Conservation (phyloP, 2,113 vertebrate genomes). For the Phylloscopus whistleri region DNA sequence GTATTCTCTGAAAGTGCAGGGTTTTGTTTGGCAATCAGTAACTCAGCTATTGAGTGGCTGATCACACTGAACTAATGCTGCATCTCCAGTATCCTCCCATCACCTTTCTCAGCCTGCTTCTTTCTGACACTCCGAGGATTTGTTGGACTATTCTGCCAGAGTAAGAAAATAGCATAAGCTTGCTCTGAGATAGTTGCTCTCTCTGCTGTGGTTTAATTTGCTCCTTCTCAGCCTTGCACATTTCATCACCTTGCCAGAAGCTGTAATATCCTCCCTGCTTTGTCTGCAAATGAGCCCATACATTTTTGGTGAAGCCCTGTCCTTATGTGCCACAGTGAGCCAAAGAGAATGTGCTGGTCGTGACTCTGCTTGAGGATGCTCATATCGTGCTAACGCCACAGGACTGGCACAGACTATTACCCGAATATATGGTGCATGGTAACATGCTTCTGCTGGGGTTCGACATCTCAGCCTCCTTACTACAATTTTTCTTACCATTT, state of each 20-base stretch:
- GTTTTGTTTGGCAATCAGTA: background rate
- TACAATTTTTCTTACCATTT: background rate
- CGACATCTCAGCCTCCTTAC: background rate
- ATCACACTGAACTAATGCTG: slow-evolving; percentile 2
- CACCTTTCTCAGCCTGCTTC: slow-evolving; percentile 6
- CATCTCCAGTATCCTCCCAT: background rate
- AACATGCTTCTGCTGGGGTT: background rate
- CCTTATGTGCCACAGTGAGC: background rate
- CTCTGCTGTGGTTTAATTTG: background rate
- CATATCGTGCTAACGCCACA: background rate
- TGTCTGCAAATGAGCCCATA: background rate
- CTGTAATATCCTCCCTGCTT: background rate
- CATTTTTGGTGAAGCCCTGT: background rate
- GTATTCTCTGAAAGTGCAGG: slow-evolving; percentile 10
- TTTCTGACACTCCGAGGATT: background rate
- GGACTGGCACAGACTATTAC: background rate
- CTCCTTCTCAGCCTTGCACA: background rate
- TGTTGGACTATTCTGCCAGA: background rate
- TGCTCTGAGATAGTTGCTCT: background rate
- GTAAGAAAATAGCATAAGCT: background rate
- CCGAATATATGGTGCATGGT: background rate
- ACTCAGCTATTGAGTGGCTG: background rate
- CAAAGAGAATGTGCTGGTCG: background rate
- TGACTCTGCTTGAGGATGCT: background rate
- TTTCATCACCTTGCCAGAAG: background rate